Evolutionary conservation across 2,888 invertebrate genomes (phyloP).

Genomic region (Hydropsyche betteni): DNA sequence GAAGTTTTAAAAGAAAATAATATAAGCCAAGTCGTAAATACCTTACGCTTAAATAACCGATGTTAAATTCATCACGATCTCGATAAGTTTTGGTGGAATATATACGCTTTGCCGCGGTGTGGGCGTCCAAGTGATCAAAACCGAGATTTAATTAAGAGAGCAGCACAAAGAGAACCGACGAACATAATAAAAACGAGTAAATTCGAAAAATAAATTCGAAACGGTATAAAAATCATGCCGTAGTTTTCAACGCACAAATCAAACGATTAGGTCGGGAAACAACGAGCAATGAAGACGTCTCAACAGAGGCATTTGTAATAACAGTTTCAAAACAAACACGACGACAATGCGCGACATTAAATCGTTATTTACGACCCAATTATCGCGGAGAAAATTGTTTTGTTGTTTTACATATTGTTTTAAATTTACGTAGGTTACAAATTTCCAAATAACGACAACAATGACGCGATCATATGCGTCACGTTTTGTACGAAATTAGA

Average conservation of each 20-base stretch:
- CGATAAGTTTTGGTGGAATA: conserved; percentile 3
- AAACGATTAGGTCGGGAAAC: background rate
- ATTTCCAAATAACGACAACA: no score
- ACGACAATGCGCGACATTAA: no score
- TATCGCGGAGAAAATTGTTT: no score
- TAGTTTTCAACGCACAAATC: background rate
- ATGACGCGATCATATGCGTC: no score
- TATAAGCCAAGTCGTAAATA: conserved; percentile 10
- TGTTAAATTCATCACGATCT: conserved; percentile 25
- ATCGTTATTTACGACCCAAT: no score
- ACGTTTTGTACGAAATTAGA: no score
- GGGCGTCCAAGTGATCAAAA: conserved; percentile 22
- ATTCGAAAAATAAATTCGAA: conserved; percentile 1
- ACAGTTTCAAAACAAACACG: no score
- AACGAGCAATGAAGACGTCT: background rate
- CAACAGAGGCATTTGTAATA: background rate
- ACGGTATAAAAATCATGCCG: background rate
- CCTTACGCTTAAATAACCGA: conserved; percentile 3
- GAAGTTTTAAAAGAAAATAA: conserved; percentile 7
- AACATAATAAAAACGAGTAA: background rate
- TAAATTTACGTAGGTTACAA: no score
- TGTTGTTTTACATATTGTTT: no score
- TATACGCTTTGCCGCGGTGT: background rate
- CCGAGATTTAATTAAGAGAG: conserved; percentile 28
- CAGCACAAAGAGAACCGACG: conserved; percentile 11